Conservation (phyloP, 2,797 vertebrate species). For the Sciurus carolinensis region DNA sequence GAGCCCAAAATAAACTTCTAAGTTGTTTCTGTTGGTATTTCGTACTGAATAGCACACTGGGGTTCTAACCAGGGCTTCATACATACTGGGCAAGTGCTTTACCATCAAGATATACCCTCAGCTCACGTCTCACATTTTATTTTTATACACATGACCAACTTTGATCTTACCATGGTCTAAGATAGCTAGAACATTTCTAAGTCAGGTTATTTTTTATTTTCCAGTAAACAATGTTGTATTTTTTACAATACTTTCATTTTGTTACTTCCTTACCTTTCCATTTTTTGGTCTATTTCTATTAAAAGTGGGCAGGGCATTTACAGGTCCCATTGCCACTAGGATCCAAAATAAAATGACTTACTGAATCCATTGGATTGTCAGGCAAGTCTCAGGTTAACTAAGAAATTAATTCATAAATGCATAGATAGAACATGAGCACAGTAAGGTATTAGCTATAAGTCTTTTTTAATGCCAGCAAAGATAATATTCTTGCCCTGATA, state of each 20-base stretch:
- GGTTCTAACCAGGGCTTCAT: no score
- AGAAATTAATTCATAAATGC: neutral
- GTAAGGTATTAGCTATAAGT: neutral
- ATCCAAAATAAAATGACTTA: neutral
- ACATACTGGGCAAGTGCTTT: no score
- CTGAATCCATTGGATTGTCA: neutral
- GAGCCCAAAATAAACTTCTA: no score
- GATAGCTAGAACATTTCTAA: slow-evolving; percentile 14
- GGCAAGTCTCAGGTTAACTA: neutral
- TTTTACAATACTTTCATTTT: slow-evolving; percentile 57
- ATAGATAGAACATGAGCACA: neutral
- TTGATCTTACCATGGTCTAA: neutral
- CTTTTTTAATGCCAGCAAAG: neutral
- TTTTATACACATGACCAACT: neutral
- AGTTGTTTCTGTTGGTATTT: no score
- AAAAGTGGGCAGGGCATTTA: neutral
- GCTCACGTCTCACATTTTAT: neutral
- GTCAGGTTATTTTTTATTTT: neutral
- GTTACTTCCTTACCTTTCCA: neutral
- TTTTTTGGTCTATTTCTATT: neutral
- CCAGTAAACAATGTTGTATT: neutral
- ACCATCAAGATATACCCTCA: neutral
- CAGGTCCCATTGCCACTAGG: no score
- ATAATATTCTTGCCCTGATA: neutral
- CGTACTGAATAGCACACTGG: no score